These are phyloP conservation scores for Ciconia maguari DNA, from an alignment of 2,113 vertebrate genomes.

Conservation along the genomic window DNA sequence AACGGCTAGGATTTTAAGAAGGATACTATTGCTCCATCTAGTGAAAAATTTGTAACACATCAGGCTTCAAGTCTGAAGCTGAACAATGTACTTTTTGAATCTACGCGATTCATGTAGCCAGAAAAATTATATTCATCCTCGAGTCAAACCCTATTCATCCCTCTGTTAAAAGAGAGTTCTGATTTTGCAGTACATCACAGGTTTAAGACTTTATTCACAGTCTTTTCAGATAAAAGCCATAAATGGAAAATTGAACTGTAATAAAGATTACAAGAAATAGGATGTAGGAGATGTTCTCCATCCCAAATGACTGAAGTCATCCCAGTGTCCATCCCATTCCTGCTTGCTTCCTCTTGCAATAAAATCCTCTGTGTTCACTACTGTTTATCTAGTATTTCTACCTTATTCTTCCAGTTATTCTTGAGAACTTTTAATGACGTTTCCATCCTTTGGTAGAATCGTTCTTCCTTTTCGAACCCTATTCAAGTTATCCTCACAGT, in stretches of 20 bases:
- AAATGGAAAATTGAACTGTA: not conserved
- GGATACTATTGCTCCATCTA: slow-evolving; percentile 37
- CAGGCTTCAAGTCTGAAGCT: not conserved
- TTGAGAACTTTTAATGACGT: not conserved
- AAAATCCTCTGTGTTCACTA: not conserved
- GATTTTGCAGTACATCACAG: not conserved
- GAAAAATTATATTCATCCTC: not conserved
- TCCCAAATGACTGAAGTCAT: not conserved
- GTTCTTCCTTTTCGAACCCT: not conserved
- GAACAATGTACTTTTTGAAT: fast-evolving
- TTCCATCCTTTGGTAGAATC: not conserved
- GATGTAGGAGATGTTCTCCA: not conserved
- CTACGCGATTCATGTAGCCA: fast-evolving
- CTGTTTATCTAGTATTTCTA: not conserved
- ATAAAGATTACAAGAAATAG: not conserved
- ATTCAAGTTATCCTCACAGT: not conserved
- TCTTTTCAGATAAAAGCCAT: not conserved
- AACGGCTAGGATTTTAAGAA: not conserved
- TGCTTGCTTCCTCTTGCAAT: not conserved
- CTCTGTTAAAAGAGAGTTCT: not conserved
- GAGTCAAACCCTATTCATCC: not conserved
- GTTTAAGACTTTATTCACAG: not conserved
- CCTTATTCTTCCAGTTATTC: not conserved
- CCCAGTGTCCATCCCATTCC: not conserved
- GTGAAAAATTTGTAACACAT: not conserved